Percentiles rank a stretch among this genome's conserved stretches.
Conservation (phyloP, 2,113 vertebrate genomes). For the Oryzias javanicus region DNA sequence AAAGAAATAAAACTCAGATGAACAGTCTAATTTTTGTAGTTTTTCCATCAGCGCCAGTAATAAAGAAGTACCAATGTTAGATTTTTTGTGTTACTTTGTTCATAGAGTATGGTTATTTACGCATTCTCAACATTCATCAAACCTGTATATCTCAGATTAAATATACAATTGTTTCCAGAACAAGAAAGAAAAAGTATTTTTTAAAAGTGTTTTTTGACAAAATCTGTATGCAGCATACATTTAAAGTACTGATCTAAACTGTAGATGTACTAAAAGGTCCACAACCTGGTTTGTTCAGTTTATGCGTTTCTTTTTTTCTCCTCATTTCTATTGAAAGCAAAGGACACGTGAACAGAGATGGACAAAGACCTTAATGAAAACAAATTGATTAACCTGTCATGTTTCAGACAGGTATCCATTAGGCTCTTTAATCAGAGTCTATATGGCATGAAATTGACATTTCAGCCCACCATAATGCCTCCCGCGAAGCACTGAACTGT, state of each 20-base stretch:
- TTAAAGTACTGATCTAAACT: constrained; percentile 48
- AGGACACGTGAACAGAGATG: constrained; percentile 46
- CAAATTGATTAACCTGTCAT: constrained; percentile 74
- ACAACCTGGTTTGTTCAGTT: constrained; percentile 53
- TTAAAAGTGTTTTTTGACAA: constrained; percentile 20
- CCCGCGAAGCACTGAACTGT: constrained; percentile 46
- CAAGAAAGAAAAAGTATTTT: too few relatives aligned
- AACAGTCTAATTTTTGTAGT: constrained; percentile 54
- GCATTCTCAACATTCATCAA: constrained; percentile 39
- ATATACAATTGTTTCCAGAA: constrained; percentile 24
- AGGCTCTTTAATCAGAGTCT: constrained; percentile 74
- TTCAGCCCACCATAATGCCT: constrained; percentile 52
- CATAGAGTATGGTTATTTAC: too few relatives aligned
- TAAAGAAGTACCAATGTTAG: constrained; percentile 37
- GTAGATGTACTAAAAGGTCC: constrained; percentile 58
- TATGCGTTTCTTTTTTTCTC: constrained; percentile 35
- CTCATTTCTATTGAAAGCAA: constrained; percentile 29
- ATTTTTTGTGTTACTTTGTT: not conserved
- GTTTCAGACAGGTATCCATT: constrained; percentile 74
- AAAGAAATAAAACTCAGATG: constrained; percentile 59
- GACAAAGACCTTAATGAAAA: constrained; percentile 68
- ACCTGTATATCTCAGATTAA: constrained; percentile 29
- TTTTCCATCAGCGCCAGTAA: constrained; percentile 35
- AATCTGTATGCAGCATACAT: constrained; percentile 36
- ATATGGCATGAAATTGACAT: constrained; percentile 79